Percentiles rank a stretch among this genome's conserved stretches.
phyloP scores from a whole-genome alignment of 1,140 invertebrate species.

The Conus betulinus region DNA sequence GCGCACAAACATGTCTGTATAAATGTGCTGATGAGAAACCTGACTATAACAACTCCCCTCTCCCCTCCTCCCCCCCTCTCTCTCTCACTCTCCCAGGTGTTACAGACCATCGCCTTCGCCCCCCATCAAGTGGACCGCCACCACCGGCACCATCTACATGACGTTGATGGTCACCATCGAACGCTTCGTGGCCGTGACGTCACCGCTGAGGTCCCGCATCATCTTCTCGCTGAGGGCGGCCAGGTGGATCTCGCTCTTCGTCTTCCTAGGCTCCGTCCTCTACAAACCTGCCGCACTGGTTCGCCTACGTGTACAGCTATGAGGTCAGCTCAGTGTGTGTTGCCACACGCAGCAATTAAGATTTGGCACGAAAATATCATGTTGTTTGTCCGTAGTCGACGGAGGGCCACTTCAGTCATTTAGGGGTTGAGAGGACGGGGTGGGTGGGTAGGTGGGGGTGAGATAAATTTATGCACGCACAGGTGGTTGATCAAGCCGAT shows the following conservation, averaged over 20 bases:
- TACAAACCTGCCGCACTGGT: conserved; percentile 40
- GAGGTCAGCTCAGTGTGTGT: background rate
- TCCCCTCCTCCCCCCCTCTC: no score
- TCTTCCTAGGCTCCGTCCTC: conserved; percentile 29
- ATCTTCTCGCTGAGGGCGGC: conserved; percentile 36
- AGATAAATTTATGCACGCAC: no score
- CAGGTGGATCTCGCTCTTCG: conserved; percentile 15
- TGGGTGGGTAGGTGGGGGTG: no score
- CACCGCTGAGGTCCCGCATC: conserved; percentile 31
- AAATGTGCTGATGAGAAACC: no score
- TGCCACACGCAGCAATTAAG: no score
- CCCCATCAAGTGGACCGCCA: conserved; percentile 81
- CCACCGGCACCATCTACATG: conserved; percentile 88
- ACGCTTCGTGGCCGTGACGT: conserved; percentile 35
- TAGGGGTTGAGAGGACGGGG: no score
- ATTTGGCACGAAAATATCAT: no score
- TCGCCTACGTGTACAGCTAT: conserved; percentile 20
- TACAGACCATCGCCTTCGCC: conserved; percentile 77
- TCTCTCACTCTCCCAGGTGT: conserved; percentile 53
- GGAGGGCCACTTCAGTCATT: no score
- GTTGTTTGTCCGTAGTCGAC: no score
- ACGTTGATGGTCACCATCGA: conserved; percentile 69
- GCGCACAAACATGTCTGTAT: no score
- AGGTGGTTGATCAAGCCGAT: no score
- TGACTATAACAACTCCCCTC: no score